Percentiles rank a stretch among this genome's conserved stretches.
phyloP scores from a whole-genome alignment of 1,140 invertebrate species.

The Harpegnathos saltator region DNA sequence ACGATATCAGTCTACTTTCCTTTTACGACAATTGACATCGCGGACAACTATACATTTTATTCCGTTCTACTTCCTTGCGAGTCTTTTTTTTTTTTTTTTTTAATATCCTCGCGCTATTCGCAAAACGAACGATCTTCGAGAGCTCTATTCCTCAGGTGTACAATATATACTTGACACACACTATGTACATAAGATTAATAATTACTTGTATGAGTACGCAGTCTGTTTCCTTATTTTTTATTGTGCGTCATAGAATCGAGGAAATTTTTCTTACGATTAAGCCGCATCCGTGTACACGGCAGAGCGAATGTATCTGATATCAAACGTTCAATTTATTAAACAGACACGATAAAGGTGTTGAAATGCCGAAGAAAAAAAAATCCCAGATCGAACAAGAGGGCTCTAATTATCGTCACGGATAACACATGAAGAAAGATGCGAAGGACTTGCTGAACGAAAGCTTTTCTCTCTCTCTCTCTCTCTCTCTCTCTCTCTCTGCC shows the following conservation, averaged over 20 bases:
- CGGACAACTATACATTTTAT: not conserved
- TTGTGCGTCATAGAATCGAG: not conserved
- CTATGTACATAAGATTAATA: not conserved
- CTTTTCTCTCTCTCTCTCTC: too few species aligned
- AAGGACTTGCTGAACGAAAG: constrained; percentile 16
- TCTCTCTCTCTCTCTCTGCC: too few species aligned
- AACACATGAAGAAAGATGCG: not conserved
- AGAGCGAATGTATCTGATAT: not conserved
- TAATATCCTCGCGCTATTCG: not conserved
- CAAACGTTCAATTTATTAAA: not conserved
- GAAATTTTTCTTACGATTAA: not conserved
- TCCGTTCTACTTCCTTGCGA: not conserved
- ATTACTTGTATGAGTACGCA: constrained; percentile 4
- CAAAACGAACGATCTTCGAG: not conserved
- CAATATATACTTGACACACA: not conserved
- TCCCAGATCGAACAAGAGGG: constrained; percentile 64
- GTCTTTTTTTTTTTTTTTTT: too few species aligned
- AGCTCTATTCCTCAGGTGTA: not conserved
- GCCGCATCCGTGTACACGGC: not conserved
- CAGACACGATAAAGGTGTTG: not conserved
- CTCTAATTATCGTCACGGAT: constrained; percentile 52
- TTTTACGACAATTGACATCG: not conserved
- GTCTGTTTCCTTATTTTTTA: constrained; percentile 10
- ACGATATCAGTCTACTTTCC: not conserved
- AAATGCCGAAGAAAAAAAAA: constrained; percentile 7